A percentile compares a stretch with the other conserved stretches of the same genome.
phyloP scores from a whole-genome alignment of 2,888 invertebrate genomes.

The Phalera bucephala region DNA sequence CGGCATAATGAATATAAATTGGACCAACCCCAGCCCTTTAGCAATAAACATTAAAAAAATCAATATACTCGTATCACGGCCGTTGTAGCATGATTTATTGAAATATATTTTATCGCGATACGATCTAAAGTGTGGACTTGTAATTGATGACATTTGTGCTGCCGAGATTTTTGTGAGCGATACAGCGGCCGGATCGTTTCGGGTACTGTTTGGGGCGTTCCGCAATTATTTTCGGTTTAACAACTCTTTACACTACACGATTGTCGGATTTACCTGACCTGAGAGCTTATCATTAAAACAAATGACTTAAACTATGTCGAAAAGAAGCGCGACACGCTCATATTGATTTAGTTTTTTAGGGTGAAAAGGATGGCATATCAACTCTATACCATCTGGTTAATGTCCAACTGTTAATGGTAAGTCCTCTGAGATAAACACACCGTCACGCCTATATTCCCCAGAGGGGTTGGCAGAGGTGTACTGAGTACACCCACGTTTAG shows the following conservation, averaged over 20 bases:
- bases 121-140: slow-evolving; percentile 73
- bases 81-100: slow-evolving; percentile 75
- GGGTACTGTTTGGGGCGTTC: slow-evolving; percentile 34
- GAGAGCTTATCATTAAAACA: background rate
- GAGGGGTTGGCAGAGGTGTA: no score
- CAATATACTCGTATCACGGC: slow-evolving; percentile 70
- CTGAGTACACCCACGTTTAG: no score
- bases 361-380: no score
- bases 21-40: slow-evolving; percentile 65
- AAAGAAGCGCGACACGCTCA: no score
- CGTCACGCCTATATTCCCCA: no score
- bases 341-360: no score
- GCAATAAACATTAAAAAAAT: slow-evolving; percentile 76
- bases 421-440: no score
- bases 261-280: no score
- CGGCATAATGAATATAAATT: slow-evolving; percentile 76
- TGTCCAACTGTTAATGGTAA: no score
- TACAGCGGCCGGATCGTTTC: slow-evolving; percentile 25
- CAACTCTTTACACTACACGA: slow-evolving; percentile 79
- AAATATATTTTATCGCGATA: slow-evolving; percentile 78
- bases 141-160: slow-evolving; percentile 76
- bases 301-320: no score
- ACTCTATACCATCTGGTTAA: no score
- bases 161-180: slow-evolving; percentile 39
- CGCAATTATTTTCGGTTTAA: slow-evolving; percentile 73